These are phyloP conservation scores for Dolichoris vasculosae DNA, from an alignment of 1,140 invertebrate genomes.

Conservation along the genomic window DNA sequence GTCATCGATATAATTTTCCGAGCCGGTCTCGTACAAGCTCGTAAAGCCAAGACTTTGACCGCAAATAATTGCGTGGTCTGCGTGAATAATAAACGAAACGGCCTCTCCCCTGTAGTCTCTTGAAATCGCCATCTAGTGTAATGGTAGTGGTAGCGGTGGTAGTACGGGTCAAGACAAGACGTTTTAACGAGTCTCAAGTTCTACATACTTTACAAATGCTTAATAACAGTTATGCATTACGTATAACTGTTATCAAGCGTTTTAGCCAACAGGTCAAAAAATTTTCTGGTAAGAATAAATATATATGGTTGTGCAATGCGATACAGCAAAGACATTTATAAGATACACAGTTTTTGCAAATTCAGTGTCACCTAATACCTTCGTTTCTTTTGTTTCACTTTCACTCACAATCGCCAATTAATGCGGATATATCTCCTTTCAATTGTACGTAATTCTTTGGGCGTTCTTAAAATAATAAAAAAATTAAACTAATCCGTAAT, in stretches of 20 bases:
- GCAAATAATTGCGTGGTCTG: slow-evolving; percentile 2
- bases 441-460: not conserved
- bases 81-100: slow-evolving; percentile 25
- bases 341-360: slow-evolving; percentile 25
- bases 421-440: not conserved
- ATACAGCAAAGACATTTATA: slow-evolving; percentile 27
- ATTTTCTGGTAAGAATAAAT: slow-evolving; percentile 9
- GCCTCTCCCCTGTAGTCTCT: not conserved
- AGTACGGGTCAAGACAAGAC: not conserved
- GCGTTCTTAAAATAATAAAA: not conserved
- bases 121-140: not conserved
- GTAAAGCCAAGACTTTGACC: not conserved
- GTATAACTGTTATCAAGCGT: not conserved
- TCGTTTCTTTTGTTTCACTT: slow-evolving; percentile 5
- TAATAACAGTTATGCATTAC: not conserved
- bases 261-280: slow-evolving; percentile 7
- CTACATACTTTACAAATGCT: not conserved
- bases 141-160: not conserved
- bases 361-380: slow-evolving; percentile 31
- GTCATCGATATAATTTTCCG: slow-evolving; percentile 14
- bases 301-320: not conserved
- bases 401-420: not conserved
- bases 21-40: not conserved
- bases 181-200: not conserved
- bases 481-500: not conserved